phyloP scores from a whole-genome alignment of 2,888 invertebrate genomes.

The Neoitamus cyanurus region DNA sequence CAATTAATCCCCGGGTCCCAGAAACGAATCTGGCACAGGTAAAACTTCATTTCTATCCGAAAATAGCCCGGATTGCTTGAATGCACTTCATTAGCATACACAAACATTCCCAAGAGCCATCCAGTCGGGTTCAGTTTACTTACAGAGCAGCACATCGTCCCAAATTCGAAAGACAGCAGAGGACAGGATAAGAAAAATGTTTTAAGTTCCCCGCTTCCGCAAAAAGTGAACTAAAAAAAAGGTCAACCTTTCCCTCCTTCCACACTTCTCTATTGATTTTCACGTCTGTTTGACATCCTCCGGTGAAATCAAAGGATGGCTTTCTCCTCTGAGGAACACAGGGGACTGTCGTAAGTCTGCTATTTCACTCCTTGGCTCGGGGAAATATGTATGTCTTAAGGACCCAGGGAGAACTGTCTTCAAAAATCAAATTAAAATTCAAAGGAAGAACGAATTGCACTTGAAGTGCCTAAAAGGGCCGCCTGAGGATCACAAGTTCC shows the following conservation, averaged over 20 bases:
- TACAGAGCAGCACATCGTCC: not conserved
- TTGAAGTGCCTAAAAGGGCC: not conserved
- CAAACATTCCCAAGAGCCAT: not conserved
- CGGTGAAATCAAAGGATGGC: not conserved
- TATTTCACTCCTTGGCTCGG: not conserved
- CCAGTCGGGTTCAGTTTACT: not conserved
- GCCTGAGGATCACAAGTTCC: not conserved
- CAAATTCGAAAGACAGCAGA: not conserved
- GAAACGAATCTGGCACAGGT: not conserved
- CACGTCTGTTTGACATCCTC: not conserved
- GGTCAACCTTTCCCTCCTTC: not conserved
- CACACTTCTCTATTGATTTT: not conserved
- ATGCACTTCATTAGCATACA: slow-evolving; percentile 1
- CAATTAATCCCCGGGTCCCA: not conserved
- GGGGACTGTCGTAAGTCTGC: not conserved
- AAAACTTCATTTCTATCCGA: not conserved
- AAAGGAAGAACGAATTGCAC: not conserved
- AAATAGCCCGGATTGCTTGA: not conserved
- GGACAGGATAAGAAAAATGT: not conserved
- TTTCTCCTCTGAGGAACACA: not conserved
- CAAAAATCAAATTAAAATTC: slow-evolving; percentile 4
- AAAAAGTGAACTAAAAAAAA: not conserved
- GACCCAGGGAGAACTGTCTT: not conserved
- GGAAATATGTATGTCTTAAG: not conserved
- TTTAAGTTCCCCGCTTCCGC: not conserved